Percentiles rank a stretch among this genome's conserved stretches.
Evolutionary conservation across 2,888 invertebrate genomes (phyloP).

Genomic region (Drosophila prolongata): DNA sequence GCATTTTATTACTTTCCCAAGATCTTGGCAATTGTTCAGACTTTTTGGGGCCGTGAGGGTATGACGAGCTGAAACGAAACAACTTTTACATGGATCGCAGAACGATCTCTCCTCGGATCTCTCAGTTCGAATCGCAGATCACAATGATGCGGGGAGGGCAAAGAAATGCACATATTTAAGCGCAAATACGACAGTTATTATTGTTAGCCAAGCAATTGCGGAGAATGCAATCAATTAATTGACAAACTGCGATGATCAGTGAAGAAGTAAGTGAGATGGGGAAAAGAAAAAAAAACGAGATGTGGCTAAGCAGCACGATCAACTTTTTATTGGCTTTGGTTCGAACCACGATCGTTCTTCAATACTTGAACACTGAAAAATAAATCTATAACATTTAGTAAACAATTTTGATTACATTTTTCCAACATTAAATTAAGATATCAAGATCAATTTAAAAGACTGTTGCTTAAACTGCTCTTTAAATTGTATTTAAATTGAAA

Average conservation of each 20-base stretch:
- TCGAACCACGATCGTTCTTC: constrained; percentile 9
- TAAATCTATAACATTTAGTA: too few species aligned
- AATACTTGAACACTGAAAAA: background rate
- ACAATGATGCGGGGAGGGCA: constrained; percentile 4
- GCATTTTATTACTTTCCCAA: background rate
- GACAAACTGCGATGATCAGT: constrained; percentile 61
- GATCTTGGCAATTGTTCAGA: background rate
- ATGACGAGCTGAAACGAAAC: constrained; percentile 29
- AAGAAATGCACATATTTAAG: constrained; percentile 73
- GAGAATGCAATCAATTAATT: constrained; percentile 74
- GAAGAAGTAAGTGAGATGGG: constrained; percentile 6
- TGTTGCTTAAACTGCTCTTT: too few species aligned
- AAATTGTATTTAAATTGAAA: too few species aligned
- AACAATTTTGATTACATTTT: too few species aligned
- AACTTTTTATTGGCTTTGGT: constrained; percentile 54
- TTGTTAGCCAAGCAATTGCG: constrained; percentile 53
- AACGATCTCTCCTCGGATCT: constrained; percentile 44
- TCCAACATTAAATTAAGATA: too few species aligned
- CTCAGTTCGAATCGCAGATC: constrained; percentile 2
- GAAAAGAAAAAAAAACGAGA: constrained; percentile 1
- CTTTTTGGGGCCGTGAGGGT: constrained; percentile 48
- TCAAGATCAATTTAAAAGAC: too few species aligned
- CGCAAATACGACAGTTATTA: constrained; percentile 76
- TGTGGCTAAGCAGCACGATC: constrained; percentile 43
- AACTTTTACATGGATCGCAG: constrained; percentile 56